Evolutionary conservation across 2,888 invertebrate species (phyloP).

Genomic region (Brenthis daphne): DNA sequence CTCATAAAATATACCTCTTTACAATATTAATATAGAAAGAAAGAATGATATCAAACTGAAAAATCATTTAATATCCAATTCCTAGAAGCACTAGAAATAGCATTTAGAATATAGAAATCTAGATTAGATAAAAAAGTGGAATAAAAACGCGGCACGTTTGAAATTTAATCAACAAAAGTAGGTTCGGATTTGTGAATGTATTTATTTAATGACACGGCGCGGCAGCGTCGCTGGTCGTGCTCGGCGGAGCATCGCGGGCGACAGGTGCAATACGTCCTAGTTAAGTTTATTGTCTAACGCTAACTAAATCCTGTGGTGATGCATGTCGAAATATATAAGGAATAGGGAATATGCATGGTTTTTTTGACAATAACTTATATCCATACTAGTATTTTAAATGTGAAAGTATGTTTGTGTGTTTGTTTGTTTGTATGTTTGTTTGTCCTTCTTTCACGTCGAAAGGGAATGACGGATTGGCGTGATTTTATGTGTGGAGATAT

Average conservation of each 20-base stretch:
- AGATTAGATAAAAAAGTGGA: slow-evolving; percentile 9
- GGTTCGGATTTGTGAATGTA: slow-evolving; percentile 22
- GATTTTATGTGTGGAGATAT: too few species aligned
- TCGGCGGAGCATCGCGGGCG: slow-evolving; percentile 53
- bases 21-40: too few species aligned
- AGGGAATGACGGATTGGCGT: too few species aligned
- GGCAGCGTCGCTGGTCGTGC: slow-evolving; percentile 46
- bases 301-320: not conserved
- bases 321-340: too few species aligned
- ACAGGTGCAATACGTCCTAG: slow-evolving; percentile 51
- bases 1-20: too few species aligned
- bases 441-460: too few species aligned
- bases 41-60: not conserved
- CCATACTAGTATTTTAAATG: too few species aligned
- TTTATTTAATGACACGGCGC: slow-evolving; percentile 29
- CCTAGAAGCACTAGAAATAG: not conserved
- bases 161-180: slow-evolving; percentile 20
- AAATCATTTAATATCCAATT: not conserved
- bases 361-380: too few species aligned
- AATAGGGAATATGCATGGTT: too few species aligned
- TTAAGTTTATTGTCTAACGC: slow-evolving; percentile 1
- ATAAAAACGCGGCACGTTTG: slow-evolving; percentile 13
- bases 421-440: too few species aligned
- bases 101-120: slow-evolving; percentile 11
- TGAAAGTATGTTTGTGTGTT: too few species aligned